Evolutionary conservation across 2,113 vertebrate species (phyloP).

Genomic region (Datnioides undecimradiatus): DNA sequence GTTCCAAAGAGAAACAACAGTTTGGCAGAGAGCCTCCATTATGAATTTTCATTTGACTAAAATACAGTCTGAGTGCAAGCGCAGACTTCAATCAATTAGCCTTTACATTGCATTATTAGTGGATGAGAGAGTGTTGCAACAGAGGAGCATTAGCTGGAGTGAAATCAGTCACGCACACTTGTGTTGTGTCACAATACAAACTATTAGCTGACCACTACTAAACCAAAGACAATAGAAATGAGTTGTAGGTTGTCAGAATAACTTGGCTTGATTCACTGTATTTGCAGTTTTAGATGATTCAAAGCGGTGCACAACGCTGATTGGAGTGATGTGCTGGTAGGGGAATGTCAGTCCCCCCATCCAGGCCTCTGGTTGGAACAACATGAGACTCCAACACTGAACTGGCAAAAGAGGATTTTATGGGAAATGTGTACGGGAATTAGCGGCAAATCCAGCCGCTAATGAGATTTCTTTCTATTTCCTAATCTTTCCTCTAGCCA

Average conservation of each 20-base stretch:
- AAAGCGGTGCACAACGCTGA: neutral
- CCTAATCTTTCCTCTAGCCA: conserved; percentile 66
- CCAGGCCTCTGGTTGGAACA: conserved; percentile 7
- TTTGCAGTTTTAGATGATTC: neutral
- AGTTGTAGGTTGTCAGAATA: neutral
- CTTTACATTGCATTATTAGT: neutral
- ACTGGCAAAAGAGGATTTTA: conserved; percentile 58
- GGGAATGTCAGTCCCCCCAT: neutral
- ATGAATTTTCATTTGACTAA: neutral
- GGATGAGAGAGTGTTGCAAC: neutral
- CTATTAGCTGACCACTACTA: neutral
- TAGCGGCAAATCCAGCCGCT: conserved; percentile 61
- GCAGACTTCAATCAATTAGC: neutral
- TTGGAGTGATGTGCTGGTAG: neutral
- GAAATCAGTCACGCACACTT: neutral
- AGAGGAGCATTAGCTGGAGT: neutral
- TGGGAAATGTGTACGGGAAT: conserved; percentile 62
- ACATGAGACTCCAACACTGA: conserved; percentile 4
- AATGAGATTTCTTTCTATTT: conserved; percentile 66
- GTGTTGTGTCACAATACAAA: neutral
- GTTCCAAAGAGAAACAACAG: neutral
- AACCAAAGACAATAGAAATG: neutral
- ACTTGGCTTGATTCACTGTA: neutral
- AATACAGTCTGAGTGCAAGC: neutral
- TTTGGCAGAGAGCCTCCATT: conserved; percentile 1